Conservation (phyloP, 2,888 invertebrate species). For the Matsumyia berberina region DNA sequence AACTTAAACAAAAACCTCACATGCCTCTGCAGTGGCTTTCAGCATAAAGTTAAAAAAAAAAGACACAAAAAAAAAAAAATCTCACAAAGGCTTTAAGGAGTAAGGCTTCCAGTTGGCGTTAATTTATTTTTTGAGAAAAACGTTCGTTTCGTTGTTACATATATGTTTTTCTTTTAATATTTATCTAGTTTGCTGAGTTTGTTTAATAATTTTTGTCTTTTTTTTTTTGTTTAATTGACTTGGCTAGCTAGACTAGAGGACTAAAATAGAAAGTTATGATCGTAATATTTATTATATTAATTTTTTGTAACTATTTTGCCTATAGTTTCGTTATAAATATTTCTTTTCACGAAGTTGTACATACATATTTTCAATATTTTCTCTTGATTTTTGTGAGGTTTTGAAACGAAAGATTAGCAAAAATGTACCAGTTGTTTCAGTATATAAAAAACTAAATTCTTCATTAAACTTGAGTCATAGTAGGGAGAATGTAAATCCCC, state of each 20-base stretch:
- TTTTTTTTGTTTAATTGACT: background rate
- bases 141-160: slow-evolving; percentile 1
- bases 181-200: slow-evolving; percentile 23
- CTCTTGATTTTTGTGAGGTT: too few species aligned
- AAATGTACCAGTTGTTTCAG: too few species aligned
- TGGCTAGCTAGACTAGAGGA: slow-evolving; percentile 4
- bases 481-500: too few species aligned
- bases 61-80: slow-evolving; percentile 29
- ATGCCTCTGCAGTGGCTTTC: slow-evolving; percentile 70
- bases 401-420: too few species aligned
- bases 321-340: too few species aligned
- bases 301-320: background rate
- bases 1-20: slow-evolving; percentile 66
- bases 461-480: too few species aligned
- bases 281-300: background rate
- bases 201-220: slow-evolving; percentile 19
- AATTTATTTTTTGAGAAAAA: slow-evolving; percentile 5
- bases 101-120: slow-evolving; percentile 70
- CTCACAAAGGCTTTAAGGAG: slow-evolving; percentile 68
- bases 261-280: slow-evolving; percentile 7
- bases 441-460: too few species aligned
- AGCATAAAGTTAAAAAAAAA: slow-evolving; percentile 55
- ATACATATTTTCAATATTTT: too few species aligned
- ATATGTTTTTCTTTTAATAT: too few species aligned
- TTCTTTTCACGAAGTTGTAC: too few species aligned